Base-by-base conservation (phyloP, 2,113 vertebrate genomes). In the Labeo catla region DNA sequence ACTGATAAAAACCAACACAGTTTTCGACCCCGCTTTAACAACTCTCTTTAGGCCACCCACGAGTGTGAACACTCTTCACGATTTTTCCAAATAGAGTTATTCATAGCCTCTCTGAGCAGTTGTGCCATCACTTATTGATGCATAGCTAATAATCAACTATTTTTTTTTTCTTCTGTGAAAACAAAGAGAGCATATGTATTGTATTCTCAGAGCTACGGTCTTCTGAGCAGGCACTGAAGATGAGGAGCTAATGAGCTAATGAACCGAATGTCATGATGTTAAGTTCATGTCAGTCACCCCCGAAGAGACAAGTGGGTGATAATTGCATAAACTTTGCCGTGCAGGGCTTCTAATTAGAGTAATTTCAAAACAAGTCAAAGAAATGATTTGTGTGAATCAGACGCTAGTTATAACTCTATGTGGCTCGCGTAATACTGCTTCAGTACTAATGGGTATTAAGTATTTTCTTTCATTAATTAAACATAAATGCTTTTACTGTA, bases 31-130 rank as follows among this genome's bases (percentile, higher is more conserved):
- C 45, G 45, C 81, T 83, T 54, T 83, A 83, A 70, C 65, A 70
- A 39, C 65, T 83, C 81, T 83, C 65, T 70, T 70, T 70, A 49
- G 81, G 81, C 47, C 50, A 4, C 82, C 82, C 49, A 84, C 82
- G 12, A 73, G 82, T 84, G 34, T 4, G 82, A 84, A 74, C 68
- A 15, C 49, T 39, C 81, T 70, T 82, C 77, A 63, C 39, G 21
- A 45, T 54, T 45, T 59, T 59, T 73, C 66, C 68, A 84, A 57
- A 74, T 84, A 28, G 50, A 83, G 47, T 39, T 70, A 70, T 70
- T 84, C 68, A 84, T 57, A 82, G 61, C 13, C 8, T 50, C 61
- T 81, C 57, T 1, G 78, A 82, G 63, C 45, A 73, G 16, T 73
- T 72, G 54, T 21, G 1, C 34, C 50, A 72, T 54, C 34, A 83